These are phyloP conservation scores for Rutilus rutilus DNA, from an alignment of 2,113 vertebrate species.

Conservation along the genomic window DNA sequence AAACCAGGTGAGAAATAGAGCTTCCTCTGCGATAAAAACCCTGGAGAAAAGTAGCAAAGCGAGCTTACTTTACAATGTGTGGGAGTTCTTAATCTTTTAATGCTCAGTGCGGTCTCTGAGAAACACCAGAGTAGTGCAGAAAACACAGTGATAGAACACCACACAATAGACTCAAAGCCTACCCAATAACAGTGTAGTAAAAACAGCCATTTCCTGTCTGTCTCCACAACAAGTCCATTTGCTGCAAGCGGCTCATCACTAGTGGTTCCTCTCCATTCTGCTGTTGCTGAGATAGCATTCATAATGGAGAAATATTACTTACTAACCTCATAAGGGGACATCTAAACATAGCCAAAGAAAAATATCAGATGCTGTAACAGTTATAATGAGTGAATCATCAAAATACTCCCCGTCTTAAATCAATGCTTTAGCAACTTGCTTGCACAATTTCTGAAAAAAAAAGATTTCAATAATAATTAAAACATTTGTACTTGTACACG, in stretches of 20 bases:
- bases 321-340: background rate
- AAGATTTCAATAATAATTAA: too few species aligned
- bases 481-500: too few species aligned
- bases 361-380: slow-evolving; percentile 8
- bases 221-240: slow-evolving; percentile 24
- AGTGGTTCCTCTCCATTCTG: background rate
- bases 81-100: background rate
- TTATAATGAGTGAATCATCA: slow-evolving; percentile 13
- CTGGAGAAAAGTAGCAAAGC: background rate
- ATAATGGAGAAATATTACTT: background rate
- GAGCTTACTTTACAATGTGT: background rate
- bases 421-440: background rate
- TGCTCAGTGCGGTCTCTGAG: background rate
- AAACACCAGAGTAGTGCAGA: background rate
- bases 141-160: slow-evolving; percentile 7
- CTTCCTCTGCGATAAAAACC: background rate
- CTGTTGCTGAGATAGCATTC: background rate
- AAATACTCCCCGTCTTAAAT: background rate
- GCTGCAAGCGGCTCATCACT: background rate
- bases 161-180: slow-evolving; percentile 24
- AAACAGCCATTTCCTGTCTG: slow-evolving; percentile 51
- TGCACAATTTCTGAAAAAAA: background rate
- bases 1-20: background rate
- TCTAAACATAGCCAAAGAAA: background rate
- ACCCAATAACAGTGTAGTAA: slow-evolving; percentile 38